Percentiles rank a stretch among this genome's conserved stretches.
Evolutionary conservation across 2,888 invertebrate species (phyloP).

Genomic region (Flexamia atlantica): DNA sequence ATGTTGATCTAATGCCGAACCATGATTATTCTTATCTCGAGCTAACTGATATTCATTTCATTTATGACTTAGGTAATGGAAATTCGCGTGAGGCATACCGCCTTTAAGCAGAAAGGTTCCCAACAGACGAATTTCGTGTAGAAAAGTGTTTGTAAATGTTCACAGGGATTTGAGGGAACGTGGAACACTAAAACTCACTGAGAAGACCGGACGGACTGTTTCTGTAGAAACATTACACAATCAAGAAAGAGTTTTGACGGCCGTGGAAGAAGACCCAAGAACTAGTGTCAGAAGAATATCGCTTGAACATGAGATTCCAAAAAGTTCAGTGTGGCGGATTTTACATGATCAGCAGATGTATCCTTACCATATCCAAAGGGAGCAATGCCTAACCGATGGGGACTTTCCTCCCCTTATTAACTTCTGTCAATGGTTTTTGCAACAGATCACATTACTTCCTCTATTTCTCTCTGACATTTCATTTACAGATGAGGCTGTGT

Average conservation of each 20-base stretch:
- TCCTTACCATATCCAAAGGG: constrained; percentile 49
- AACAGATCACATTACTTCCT: constrained; percentile 38
- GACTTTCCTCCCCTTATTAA: constrained; percentile 31
- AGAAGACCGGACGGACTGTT: constrained; percentile 54
- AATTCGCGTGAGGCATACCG: constrained; percentile 54
- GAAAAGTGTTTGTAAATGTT: constrained; percentile 58
- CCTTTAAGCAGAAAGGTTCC: constrained; percentile 59
- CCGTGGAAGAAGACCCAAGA: constrained; percentile 58
- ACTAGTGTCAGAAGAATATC: constrained; percentile 39
- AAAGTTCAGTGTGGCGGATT: constrained; percentile 41
- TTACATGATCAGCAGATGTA: constrained; percentile 33
- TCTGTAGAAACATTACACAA: constrained; percentile 57
- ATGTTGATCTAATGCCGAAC: not conserved
- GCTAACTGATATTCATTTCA: constrained; percentile 59
- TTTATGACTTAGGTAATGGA: constrained; percentile 53
- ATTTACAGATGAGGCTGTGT: constrained; percentile 39
- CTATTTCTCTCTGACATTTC: constrained; percentile 54
- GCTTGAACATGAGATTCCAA: constrained; percentile 19
- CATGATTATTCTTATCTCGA: constrained; percentile 48
- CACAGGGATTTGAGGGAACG: constrained; percentile 59
- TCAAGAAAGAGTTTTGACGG: constrained; percentile 58
- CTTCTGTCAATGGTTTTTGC: constrained; percentile 42
- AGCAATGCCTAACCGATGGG: constrained; percentile 42
- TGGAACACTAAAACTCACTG: constrained; percentile 50
- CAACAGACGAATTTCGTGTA: constrained; percentile 49